Evolutionary conservation across 2,797 vertebrate species (phyloP), one percentile per base, ranked within the genome.

Genomic region (Takifugu ocellatus): DNA sequence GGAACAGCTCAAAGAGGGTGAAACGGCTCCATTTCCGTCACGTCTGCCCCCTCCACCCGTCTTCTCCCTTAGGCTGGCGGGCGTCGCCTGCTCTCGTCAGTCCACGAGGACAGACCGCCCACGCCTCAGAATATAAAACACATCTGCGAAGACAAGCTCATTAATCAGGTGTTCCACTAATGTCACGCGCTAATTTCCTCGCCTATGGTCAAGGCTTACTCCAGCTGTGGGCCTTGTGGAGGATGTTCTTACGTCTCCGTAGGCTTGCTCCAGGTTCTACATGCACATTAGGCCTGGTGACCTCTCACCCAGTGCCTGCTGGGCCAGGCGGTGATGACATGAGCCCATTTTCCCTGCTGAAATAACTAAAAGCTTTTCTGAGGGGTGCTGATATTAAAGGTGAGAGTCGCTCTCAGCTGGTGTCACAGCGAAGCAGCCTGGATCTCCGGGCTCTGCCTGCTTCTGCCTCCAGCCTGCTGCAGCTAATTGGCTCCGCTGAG

Each of bases 401-500:
- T 63, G 66, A 68, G 58, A 25, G 59, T 57, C 10, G 55, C 59
- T 69, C 47, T 54, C n/a, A 0, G 55, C 26, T 49, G 33, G 58
- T 59, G 50, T 24, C n/a, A 8, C 66, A 63, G 59, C n/a, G 7
- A 77, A 73, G 47, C 74, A 81, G 63, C 71, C 64, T 74, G 72
- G 64, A 73, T 79, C 52, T 92, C 60, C 90, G 92, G 50, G 56
- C 54, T 76, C 61, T 75, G 61, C 44, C 63, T 31, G 49, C 59
- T 39, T 12, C 50, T 55, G 63, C 53, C 61, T 65, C 36, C 74
- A 81, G 69, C 70, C 72, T 81, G 74, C 56, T 78, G 2, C 68
- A 61, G 68, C 72, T 89, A 89, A 89, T 88, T 84, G 78, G 83
- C 64, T 80, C 86, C 86, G 79, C 74, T 54, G 87, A 86, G 86